These are phyloP conservation scores for Bombus haemorrhoidalis DNA, from an alignment of 1,140 invertebrate genomes.

Conservation along the genomic window DNA sequence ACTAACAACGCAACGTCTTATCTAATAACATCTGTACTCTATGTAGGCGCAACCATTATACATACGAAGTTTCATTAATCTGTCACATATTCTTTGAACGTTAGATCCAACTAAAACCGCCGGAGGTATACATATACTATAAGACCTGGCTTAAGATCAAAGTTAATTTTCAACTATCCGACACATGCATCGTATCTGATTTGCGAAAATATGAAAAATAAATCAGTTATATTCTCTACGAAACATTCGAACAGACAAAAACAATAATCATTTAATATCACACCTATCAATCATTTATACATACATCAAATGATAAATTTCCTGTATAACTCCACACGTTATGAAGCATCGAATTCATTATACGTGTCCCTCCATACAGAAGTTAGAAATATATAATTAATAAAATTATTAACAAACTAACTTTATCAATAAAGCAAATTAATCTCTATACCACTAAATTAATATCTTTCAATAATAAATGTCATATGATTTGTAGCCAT, in stretches of 20 bases:
- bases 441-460: not conserved
- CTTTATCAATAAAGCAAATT: constrained; percentile 14
- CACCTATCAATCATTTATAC: not conserved
- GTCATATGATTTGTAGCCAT: not conserved
- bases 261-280: not conserved
- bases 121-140: too few relatives aligned
- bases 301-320: not conserved
- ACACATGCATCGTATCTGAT: not conserved
- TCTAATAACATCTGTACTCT: constrained; percentile 1
- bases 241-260: not conserved
- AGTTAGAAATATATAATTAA: constrained; percentile 14
- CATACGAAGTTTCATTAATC: constrained; percentile 27
- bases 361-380: not conserved
- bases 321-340: not conserved
- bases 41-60: constrained; percentile 9
- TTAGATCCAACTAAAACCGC: too few relatives aligned
- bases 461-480: not conserved
- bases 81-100: not conserved
- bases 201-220: too few relatives aligned
- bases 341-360: not conserved
- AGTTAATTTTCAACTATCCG: not conserved
- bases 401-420: not conserved
- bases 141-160: not conserved
- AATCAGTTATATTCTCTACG: not conserved
- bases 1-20: constrained; percentile 31